Conservation (phyloP, 1,140 invertebrate species). For the Zaprionus inermis region DNA sequence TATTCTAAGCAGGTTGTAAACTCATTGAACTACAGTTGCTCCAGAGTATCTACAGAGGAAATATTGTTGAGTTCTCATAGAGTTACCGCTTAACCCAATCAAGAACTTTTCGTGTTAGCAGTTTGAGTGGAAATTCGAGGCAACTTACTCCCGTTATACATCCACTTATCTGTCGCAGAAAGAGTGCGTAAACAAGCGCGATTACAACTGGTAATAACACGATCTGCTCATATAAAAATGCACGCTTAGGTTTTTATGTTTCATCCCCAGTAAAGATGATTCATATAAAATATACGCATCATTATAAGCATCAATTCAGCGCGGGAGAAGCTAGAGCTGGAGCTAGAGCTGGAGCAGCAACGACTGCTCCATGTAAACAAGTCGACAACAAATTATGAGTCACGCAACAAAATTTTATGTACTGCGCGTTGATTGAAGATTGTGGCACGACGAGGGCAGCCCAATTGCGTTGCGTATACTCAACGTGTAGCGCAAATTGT, state of each 20-base stretch:
- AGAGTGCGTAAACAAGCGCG: constrained; percentile 35
- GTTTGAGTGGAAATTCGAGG: not conserved
- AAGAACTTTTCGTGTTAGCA: not conserved
- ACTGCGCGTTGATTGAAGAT: constrained; percentile 59
- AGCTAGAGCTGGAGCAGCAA: not conserved
- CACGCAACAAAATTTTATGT: constrained; percentile 72
- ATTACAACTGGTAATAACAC: constrained; percentile 77
- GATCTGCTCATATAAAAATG: constrained; percentile 72
- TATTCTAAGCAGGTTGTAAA: not conserved
- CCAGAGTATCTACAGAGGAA: not conserved
- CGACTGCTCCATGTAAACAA: constrained; percentile 63
- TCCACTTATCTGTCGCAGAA: constrained; percentile 19
- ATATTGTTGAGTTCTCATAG: not conserved
- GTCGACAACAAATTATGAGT: constrained; percentile 79
- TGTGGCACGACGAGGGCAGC: constrained; percentile 5
- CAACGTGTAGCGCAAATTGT: constrained; percentile 47
- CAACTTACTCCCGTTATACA: constrained; percentile 20
- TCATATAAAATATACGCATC: constrained; percentile 76
- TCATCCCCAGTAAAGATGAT: constrained; percentile 19
- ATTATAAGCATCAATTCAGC: constrained; percentile 60
- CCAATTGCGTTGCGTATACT: constrained; percentile 53
- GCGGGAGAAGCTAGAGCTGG: not conserved
- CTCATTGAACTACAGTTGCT: not conserved
- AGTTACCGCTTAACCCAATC: not conserved
- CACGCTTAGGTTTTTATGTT: constrained; percentile 70